Base-by-base conservation (phyloP, 2,888 invertebrate genomes). In the Ceriagrion tenellum region DNA sequence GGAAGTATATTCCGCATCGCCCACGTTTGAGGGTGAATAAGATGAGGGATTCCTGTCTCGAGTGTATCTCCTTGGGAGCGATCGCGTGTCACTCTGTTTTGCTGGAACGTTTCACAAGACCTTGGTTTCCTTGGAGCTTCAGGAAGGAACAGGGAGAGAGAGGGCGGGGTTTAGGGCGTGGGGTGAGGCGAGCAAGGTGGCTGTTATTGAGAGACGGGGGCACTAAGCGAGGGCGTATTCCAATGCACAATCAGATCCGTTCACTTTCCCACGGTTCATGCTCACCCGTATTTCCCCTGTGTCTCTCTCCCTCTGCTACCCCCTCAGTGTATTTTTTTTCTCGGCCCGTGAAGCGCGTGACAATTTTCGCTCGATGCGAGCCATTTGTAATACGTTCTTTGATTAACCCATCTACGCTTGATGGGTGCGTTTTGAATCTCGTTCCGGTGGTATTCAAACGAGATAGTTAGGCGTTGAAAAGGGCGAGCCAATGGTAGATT, bases 181-280 rank as follows among this genome's bases (percentile, higher is more conserved):
- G 91, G 69, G n/a, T 26, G 69, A 26, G 69, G 69, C 26, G n/a
- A n/a, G 69, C 69, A 26, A 69, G 69, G 23, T n/a, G 69, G 26
- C 69, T 40, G 81, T 81, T 81, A 81, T 81, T 88, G 56, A 23
- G 91, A 91, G 91, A 63, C 23, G 91, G 63, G 59, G 91, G 91
- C 91, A 59, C 63, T 63, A 35, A 59, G 91, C 59, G 91, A 91
- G 91, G 91, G 91, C 91, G 91, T 91, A 91, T 91, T 35, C 91
- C 63, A 59, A 59, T 40, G 26, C 59, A 91, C 35, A 91, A 35
- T 91, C 59, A 63, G 35, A 59, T 59, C 91, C 91, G 63, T 91
- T 91, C 91, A 91, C 91, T 91, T 91, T 91, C 91, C 91, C 91
- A 91, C 91, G 91, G 91, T 91, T 69, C 35, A 91, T 63, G 35